Evolutionary conservation across 2,888 invertebrate genomes (phyloP).

Genomic region (Andrena trimmerana): DNA sequence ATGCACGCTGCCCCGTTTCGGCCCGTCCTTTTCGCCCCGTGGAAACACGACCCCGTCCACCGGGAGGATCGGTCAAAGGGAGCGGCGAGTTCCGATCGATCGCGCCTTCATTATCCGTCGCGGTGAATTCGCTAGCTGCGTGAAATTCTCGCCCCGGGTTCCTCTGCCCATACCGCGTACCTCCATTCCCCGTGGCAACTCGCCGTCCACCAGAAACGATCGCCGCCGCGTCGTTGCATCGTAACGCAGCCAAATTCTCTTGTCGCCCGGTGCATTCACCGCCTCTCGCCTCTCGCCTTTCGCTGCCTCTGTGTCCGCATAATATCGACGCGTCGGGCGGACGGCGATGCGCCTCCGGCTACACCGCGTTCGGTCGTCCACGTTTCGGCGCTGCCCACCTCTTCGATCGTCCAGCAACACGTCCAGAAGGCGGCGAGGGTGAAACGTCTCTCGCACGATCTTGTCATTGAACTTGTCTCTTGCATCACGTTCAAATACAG

Average conservation of each 20-base stretch:
- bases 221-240: background rate
- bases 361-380: background rate
- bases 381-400: background rate
- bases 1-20: slow-evolving; percentile 2
- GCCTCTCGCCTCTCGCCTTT: background rate
- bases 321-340: background rate
- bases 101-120: slow-evolving; percentile 60
- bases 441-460: no score
- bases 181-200: background rate
- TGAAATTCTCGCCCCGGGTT: background rate
- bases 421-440: no score
- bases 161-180: background rate
- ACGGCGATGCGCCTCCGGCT: background rate
- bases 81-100: slow-evolving; percentile 54
- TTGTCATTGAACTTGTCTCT: no score
- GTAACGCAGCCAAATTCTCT: slow-evolving; percentile 3
- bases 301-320: background rate
- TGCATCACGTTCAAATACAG: no score
- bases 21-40: slow-evolving; percentile 23
- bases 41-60: slow-evolving; percentile 17
- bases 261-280: background rate
- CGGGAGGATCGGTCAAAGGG: slow-evolving; percentile 27
- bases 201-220: no score
- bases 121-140: slow-evolving; percentile 66
- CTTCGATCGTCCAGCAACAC: no score